Percentiles rank a stretch among this genome's conserved stretches.
Conservation (phyloP, 2,113 vertebrate species). For the Psittacara wagleri region DNA sequence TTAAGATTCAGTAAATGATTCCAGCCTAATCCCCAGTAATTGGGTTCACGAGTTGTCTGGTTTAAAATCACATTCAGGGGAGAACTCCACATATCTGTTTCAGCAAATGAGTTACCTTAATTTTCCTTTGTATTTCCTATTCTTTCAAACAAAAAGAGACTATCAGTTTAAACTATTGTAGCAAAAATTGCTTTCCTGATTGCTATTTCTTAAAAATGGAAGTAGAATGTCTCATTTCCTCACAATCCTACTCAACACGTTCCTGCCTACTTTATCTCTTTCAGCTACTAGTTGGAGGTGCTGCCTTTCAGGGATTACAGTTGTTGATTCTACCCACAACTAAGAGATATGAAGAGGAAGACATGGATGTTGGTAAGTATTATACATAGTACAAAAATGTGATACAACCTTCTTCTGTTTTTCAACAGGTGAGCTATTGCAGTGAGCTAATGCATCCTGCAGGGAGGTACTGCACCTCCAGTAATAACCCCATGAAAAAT, state of each 20-base stretch:
- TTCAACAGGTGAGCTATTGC: not conserved
- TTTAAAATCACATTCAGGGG: slow-evolving; percentile 16
- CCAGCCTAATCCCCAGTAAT: not conserved
- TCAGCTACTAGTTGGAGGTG: not conserved
- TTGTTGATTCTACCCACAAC: not conserved
- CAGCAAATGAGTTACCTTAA: not conserved
- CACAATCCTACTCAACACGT: not conserved
- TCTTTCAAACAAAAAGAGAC: not conserved
- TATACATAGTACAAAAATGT: not conserved
- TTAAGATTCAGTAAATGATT: slow-evolving; percentile 7
- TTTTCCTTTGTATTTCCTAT: not conserved
- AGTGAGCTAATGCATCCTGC: not conserved
- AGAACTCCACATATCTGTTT: not conserved
- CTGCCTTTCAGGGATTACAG: not conserved
- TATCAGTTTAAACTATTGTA: not conserved
- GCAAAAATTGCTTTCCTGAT: not conserved
- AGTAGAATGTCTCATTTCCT: not conserved
- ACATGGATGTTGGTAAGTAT: not conserved
- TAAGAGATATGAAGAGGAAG: not conserved
- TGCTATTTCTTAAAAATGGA: not conserved
- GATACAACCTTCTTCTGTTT: not conserved
- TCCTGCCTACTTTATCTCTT: not conserved
- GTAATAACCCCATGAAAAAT: not conserved
- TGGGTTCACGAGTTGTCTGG: not conserved
- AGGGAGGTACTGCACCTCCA: not conserved